Conservation (phyloP, 1,140 invertebrate genomes). For the Tachypleus tridentatus region DNA sequence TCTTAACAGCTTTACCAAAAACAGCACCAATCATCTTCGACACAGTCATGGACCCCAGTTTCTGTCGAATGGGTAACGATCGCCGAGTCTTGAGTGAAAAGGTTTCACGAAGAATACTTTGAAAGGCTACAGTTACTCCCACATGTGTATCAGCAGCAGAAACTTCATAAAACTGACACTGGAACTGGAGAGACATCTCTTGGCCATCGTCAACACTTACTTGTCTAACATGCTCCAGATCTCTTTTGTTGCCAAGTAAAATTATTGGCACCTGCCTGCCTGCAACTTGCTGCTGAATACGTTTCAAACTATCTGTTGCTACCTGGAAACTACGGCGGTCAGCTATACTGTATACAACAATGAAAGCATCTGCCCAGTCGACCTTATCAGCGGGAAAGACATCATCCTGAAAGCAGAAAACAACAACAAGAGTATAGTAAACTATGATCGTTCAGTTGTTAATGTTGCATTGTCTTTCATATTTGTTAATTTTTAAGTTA, state of each 20-base stretch:
- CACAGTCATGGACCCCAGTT: conserved; percentile 10
- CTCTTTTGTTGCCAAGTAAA: conserved; percentile 58
- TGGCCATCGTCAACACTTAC: conserved; percentile 35
- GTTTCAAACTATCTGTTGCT: conserved; percentile 30
- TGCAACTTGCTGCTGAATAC: background rate
- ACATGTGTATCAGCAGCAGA: conserved; percentile 12
- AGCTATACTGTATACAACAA: conserved; percentile 66
- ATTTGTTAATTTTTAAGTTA: too few relatives aligned
- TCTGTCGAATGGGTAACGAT: background rate
- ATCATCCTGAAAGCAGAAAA: background rate
- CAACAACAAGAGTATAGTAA: too few relatives aligned
- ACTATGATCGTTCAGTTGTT: too few relatives aligned
- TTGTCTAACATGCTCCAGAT: conserved; percentile 59
- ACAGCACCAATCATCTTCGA: conserved; percentile 11
- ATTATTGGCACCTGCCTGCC: conserved; percentile 37
- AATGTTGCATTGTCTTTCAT: too few relatives aligned
- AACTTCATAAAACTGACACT: conserved; percentile 34
- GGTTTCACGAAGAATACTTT: conserved; percentile 6
- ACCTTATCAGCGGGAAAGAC: conserved; percentile 43
- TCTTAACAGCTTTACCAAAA: background rate
- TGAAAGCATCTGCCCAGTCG: conserved; percentile 60
- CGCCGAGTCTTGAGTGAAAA: background rate
- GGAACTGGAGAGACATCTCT: conserved; percentile 30
- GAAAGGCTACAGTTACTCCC: conserved; percentile 8
- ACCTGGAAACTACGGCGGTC: conserved; percentile 54